Evolutionary conservation across 1,140 invertebrate genomes (phyloP), one percentile per base, ranked within the genome.

Genomic region (Drosophila arawakana): DNA sequence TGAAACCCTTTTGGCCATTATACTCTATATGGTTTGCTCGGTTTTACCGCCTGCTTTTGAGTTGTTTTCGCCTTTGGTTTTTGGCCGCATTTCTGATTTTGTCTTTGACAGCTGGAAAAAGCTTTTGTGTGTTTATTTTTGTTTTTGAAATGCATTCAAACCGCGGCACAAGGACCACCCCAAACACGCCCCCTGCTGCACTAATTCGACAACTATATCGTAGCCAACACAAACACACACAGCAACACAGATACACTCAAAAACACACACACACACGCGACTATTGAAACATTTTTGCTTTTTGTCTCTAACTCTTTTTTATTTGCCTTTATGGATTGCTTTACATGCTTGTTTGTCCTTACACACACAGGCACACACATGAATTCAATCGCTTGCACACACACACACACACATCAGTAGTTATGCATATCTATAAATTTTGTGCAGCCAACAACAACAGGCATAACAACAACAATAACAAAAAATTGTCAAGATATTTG

Each of bases 401-500:
- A 39, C 6, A 50, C 41, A 59, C 18, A 15, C 18, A 47, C 11
- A 46, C 37, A 25, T n/a, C 18, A 58, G 44, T n/a, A 54, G 35
- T 50, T 76, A 70, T 73, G 59, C 30, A 70, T 55, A 76, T 72
- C 69, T 63, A 80, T 78, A 81, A 69, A 78, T 78, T 74, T 60
- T 69, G 57, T 69, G 65, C 66, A 62, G 59, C 52, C 55, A 63
- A 50, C 65, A 59, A 47, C 62, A 67, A 55, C 39, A 59, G 74
- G 21, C 35, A 18, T 43, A 44, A 25, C 25, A 4, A 25, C 4
- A 30, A 30, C 25, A 30, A 50, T 52, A 50, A 49, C 49, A 73
- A 77, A 65, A 76, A 83, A 80, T 76, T 80, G 70, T 83, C 84
- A 83, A 89, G 83, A 72, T 83, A 80, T 88, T 83, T 88, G 83